phyloP scores from a whole-genome alignment of 2,113 vertebrate genomes.

The Eublepharis macularius region DNA sequence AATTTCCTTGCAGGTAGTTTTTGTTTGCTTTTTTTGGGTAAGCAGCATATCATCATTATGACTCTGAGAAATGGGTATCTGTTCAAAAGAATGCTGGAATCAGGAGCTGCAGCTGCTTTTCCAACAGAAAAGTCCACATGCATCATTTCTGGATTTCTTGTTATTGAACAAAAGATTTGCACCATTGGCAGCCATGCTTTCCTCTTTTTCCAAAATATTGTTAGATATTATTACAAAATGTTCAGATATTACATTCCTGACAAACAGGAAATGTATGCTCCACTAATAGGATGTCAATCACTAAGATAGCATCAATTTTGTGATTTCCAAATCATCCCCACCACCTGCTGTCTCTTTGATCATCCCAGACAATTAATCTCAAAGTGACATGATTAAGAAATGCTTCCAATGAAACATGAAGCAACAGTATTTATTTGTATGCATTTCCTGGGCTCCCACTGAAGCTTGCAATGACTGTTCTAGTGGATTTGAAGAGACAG shows the following conservation, averaged over 20 bases:
- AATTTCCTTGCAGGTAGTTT: slow-evolving; percentile 13
- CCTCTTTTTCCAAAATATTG: slow-evolving; percentile 76
- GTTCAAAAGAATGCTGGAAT: slow-evolving; percentile 1
- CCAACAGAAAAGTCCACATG: slow-evolving; percentile 49
- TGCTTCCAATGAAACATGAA: slow-evolving; percentile 65
- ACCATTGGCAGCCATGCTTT: slow-evolving; percentile 75
- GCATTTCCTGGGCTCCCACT: slow-evolving; percentile 37
- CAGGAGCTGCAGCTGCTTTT: slow-evolving; percentile 55
- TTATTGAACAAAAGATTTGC: slow-evolving; percentile 70
- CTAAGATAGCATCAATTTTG: slow-evolving; percentile 82
- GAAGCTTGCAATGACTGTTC: slow-evolving; percentile 28
- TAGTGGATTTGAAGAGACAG: slow-evolving; percentile 12
- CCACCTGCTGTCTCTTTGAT: slow-evolving; percentile 83
- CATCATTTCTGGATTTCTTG: slow-evolving; percentile 70
- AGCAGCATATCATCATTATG: slow-evolving; percentile 10
- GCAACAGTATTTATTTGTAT: slow-evolving; percentile 46
- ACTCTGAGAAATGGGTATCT: not conserved
- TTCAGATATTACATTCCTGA: slow-evolving; percentile 78
- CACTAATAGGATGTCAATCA: slow-evolving; percentile 80
- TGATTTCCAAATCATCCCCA: slow-evolving; percentile 81
- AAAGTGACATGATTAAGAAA: slow-evolving; percentile 80
- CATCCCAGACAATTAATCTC: slow-evolving; percentile 84
- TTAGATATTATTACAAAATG: slow-evolving; percentile 77
- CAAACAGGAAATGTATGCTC: slow-evolving; percentile 83
- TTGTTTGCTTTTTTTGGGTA: not conserved